Percentiles rank a stretch among this genome's conserved stretches.
Evolutionary conservation across 2,113 vertebrate genomes (phyloP).

Genomic region (Toxotes chatareus): DNA sequence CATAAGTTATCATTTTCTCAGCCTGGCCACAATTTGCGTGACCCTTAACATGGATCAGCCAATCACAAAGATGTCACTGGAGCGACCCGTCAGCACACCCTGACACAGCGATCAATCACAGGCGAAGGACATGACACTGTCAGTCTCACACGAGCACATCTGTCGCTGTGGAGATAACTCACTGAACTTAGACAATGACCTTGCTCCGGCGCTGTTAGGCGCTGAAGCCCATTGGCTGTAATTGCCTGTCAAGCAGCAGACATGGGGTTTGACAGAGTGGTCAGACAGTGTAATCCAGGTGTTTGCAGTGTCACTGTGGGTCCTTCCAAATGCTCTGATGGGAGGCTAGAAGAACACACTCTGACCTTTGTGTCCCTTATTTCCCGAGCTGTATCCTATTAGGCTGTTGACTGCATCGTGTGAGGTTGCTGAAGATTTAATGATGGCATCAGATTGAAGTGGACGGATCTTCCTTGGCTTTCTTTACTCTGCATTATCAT

Average conservation of each 20-base stretch:
- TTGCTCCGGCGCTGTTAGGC: constrained; percentile 58
- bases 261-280: constrained; percentile 61
- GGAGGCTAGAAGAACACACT: constrained; percentile 33
- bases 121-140: constrained; percentile 53
- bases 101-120: constrained; percentile 49
- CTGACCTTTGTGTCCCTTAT: constrained; percentile 36
- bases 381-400: background rate
- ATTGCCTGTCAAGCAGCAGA: constrained; percentile 77
- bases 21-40: background rate
- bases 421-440: constrained; percentile 8
- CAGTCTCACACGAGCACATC: constrained; percentile 58
- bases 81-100: constrained; percentile 12
- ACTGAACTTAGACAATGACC: constrained; percentile 64
- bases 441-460: background rate
- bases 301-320: constrained; percentile 56
- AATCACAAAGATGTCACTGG: constrained; percentile 27
- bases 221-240: constrained; percentile 62
- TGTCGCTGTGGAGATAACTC: constrained; percentile 60
- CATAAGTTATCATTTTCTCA: background rate
- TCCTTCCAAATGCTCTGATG: constrained; percentile 18
- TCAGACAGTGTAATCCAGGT: constrained; percentile 59
- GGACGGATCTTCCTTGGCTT: background rate
- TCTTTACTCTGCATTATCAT: background rate
- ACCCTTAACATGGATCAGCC: constrained; percentile 23
- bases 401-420: constrained; percentile 7